Evolutionary conservation across 2,888 invertebrate genomes (phyloP).

Genomic region (Cephalotes varians): DNA sequence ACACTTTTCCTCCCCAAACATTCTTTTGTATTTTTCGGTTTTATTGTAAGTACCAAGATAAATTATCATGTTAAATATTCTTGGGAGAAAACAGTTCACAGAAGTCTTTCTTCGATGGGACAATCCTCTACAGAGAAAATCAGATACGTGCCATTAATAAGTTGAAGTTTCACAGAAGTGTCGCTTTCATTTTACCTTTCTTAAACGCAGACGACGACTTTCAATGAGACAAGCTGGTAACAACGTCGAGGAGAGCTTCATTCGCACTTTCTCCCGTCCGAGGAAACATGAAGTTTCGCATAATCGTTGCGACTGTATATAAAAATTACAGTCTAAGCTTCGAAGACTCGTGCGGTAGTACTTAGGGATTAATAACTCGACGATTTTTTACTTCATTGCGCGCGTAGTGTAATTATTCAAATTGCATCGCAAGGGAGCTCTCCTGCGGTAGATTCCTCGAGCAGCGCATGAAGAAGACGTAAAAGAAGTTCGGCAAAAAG

Average conservation of each 20-base stretch:
- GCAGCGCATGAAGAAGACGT: constrained; percentile 25
- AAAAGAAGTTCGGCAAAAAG: constrained; percentile 37
- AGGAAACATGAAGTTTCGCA: constrained; percentile 13
- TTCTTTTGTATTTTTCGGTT: background rate
- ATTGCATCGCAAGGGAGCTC: background rate
- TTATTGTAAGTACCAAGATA: background rate
- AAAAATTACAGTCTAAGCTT: constrained; percentile 23
- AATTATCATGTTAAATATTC: background rate
- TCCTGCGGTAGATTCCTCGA: background rate
- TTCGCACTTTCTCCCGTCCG: constrained; percentile 29
- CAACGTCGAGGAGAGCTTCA: background rate
- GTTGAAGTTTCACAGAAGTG: background rate
- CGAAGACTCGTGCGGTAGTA: background rate
- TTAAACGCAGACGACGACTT: background rate
- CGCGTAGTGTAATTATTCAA: constrained; percentile 37
- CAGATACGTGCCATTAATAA: background rate
- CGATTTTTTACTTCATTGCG: constrained; percentile 25
- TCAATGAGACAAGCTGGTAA: constrained; percentile 4
- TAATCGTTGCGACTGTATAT: constrained; percentile 7
- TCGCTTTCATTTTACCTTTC: constrained; percentile 4
- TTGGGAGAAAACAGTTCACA: background rate
- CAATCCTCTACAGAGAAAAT: background rate
- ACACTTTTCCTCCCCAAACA: background rate
- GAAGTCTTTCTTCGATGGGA: background rate
- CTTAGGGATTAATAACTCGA: constrained; percentile 11